phyloP scores from a whole-genome alignment of 1,140 invertebrate genomes.

The Caenorhabditis latens region DNA sequence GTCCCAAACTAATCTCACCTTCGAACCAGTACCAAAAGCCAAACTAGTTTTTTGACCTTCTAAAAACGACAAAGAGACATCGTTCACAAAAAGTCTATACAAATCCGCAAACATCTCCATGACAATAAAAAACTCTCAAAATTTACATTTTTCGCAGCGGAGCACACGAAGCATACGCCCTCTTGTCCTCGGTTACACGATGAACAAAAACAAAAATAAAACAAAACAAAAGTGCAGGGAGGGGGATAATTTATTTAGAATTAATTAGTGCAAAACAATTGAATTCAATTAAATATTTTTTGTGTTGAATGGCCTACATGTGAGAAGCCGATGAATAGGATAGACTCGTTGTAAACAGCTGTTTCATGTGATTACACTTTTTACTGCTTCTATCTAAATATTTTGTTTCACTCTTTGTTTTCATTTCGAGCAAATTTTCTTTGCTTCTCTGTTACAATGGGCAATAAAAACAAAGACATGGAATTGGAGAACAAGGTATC shows the following conservation, averaged over 20 bases:
- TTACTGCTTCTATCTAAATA: neutral
- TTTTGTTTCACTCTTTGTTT: slow-evolving; percentile 36
- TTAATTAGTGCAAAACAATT: neutral
- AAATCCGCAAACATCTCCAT: too few relatives aligned
- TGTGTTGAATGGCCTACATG: slow-evolving; percentile 31
- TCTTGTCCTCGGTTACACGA: too few relatives aligned
- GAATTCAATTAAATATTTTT: slow-evolving; percentile 16
- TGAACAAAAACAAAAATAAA: too few relatives aligned
- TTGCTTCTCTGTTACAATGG: neutral
- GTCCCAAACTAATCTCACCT: too few relatives aligned
- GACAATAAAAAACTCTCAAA: too few relatives aligned
- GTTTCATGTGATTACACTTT: slow-evolving; percentile 48
- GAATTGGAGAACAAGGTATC: neutral
- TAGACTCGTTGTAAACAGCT: neutral
- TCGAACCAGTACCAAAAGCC: too few relatives aligned
- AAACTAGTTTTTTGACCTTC: too few relatives aligned
- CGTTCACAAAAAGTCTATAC: too few relatives aligned
- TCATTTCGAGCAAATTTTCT: neutral
- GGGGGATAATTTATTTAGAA: neutral
- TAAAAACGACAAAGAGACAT: too few relatives aligned
- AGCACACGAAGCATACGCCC: too few relatives aligned
- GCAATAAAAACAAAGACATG: neutral
- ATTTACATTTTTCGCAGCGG: too few relatives aligned
- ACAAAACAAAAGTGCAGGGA: too few relatives aligned
- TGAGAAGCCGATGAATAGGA: neutral